phyloP scores from a whole-genome alignment of 2,797 vertebrate genomes.

The Gymnothorax javanicus region DNA sequence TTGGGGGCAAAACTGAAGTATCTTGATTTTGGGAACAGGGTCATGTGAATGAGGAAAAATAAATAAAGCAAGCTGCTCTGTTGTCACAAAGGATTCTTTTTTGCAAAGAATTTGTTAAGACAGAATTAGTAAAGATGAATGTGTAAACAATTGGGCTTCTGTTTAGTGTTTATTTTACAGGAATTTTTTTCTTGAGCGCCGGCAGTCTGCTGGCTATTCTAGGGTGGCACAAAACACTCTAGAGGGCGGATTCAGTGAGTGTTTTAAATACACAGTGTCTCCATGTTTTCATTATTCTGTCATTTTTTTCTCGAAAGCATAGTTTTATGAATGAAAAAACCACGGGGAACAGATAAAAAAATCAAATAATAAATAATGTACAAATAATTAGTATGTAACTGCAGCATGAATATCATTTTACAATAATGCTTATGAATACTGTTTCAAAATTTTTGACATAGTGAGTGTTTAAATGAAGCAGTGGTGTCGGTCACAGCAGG shows the following conservation, averaged over 20 bases:
- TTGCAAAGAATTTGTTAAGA: not conserved
- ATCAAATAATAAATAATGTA: not conserved
- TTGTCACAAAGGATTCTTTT: not conserved
- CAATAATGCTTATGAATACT: not conserved
- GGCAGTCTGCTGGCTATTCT: not conserved
- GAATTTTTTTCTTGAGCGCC: not conserved
- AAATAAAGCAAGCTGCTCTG: not conserved
- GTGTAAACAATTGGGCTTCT: not conserved
- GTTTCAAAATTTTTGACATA: not conserved
- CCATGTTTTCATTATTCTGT: not conserved
- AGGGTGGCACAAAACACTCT: not conserved
- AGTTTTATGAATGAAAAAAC: not conserved
- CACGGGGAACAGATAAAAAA: not conserved
- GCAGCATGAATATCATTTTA: not conserved
- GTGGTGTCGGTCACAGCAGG: not conserved
- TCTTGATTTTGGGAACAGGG: not conserved
- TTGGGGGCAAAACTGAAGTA: not conserved
- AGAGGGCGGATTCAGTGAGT: not conserved
- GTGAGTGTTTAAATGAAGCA: not conserved
- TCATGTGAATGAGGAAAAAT: not conserved
- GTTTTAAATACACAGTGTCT: not conserved
- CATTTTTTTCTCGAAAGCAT: not conserved
- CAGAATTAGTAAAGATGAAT: not conserved
- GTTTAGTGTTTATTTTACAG: not conserved
- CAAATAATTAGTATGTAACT: not conserved